Evolutionary conservation across 1,140 invertebrate species (phyloP), one percentile per base, ranked within the genome.

Genomic region (Acromyrmex echinatior): DNA sequence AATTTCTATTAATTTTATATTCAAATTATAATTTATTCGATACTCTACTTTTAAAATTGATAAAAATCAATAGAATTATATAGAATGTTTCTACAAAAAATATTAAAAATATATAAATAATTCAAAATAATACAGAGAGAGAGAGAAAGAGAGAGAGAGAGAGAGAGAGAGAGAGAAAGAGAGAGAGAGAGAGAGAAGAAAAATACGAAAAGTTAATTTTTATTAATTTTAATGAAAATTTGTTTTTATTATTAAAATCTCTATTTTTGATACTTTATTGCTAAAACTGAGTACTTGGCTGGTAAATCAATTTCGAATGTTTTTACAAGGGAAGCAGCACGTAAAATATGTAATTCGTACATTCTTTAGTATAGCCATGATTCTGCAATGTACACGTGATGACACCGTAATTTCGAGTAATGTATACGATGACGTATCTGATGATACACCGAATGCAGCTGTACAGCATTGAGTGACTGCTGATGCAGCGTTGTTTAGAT

Each of bases 351-450:
- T 68, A 68, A 39, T 18, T 18, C 28, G 7, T 77, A 4, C n/a
- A 16, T 3, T 31, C 53, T 58, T 28, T 81, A 31, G 12, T 28
- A 25, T 28, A 70, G 25, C 9, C 10, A 81, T 45, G 51, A 70
- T 68, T 70, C 14, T 35, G 49, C 53, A 25, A 28, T 25, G 7
- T 49, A 65, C 5, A 16, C 16, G 21, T 70, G 53, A 81, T 82
- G 56, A 73, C 35, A 31, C 49, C 3, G 16, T 74, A 39, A 82
- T 74, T 73, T 82, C 49, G 21, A 60, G 53, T 82, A 82, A 74
- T 58, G 14, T 81, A 71, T 71, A 81, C 6, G 39, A 56, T 74
- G 16, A 74, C 18, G 18, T 70, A 28, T 74, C 56, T 49, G 56
- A 82, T 62, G 56, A 82, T 35, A 82, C 21, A 28, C 56, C 66